A percentile compares a stretch with the other conserved stretches of the same genome.
Evolutionary conservation across 1,140 invertebrate species (phyloP).

Genomic region (Melitaea cinxia): DNA sequence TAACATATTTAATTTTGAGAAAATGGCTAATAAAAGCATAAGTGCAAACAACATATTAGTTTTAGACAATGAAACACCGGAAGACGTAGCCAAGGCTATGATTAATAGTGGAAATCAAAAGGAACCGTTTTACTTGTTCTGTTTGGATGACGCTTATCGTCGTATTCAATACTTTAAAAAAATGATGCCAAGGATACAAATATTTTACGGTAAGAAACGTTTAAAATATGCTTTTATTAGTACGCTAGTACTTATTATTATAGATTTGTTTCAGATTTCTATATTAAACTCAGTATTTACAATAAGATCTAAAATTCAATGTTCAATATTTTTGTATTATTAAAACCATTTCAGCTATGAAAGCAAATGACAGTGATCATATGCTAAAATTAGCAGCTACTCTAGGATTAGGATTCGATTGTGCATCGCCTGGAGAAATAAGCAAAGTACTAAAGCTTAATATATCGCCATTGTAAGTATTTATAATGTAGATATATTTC

Average conservation of each 20-base stretch:
- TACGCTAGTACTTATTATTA: too few species aligned
- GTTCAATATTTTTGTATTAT: too few species aligned
- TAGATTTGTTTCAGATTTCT: too few species aligned
- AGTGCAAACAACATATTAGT: slow-evolving; percentile 13
- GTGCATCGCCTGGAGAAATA: slow-evolving; percentile 89
- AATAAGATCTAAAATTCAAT: too few species aligned
- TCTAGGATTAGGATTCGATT: slow-evolving; percentile 88
- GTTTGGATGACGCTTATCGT: slow-evolving; percentile 42
- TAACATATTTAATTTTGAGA: too few species aligned
- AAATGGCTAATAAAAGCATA: too few species aligned
- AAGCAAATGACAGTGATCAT: slow-evolving; percentile 87
- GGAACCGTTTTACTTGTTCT: slow-evolving; percentile 45
- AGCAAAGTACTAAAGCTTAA: slow-evolving; percentile 84
- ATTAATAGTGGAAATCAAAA: slow-evolving; percentile 42
- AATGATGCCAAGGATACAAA: slow-evolving; percentile 47
- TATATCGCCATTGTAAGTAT: too few species aligned
- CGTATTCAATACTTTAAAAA: slow-evolving; percentile 41
- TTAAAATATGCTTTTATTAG: too few species aligned
- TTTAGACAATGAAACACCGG: slow-evolving; percentile 29
- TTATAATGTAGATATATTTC: too few species aligned
- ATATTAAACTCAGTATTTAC: too few species aligned
- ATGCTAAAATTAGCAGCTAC: slow-evolving; percentile 85
- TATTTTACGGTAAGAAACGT: slow-evolving; percentile 46
- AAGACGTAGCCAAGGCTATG: slow-evolving; percentile 40
- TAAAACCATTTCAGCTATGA: slow-evolving; percentile 86